Base-by-base conservation (phyloP, 2,888 invertebrate genomes). In the Timandra comae region DNA sequence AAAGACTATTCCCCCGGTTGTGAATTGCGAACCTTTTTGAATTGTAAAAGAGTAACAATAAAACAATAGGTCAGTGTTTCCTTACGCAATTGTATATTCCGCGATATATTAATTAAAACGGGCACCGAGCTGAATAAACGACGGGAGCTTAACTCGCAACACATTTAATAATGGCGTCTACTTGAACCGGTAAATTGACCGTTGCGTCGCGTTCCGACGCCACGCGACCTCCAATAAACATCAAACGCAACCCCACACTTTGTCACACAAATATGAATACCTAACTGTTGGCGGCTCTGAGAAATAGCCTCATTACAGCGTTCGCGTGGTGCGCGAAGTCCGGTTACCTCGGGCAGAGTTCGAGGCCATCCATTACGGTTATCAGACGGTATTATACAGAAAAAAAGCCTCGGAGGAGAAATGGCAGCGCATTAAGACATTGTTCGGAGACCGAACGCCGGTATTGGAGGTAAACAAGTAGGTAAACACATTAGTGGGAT, bases 401-500 rank as follows among this genome's bases (percentile, higher is more conserved):
- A 66, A 64, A n/a, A 64, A 53, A 35, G 41, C 36, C 38, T 48
- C 45, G 45, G 39, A 43, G 54, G 63, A 68, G 66, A 63, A 67
- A 73, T 69, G 63, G 62, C 33, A 29, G 47, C n/a, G n/a, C 53
- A 65, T 71, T 63, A 70, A 56, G 67, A 63, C 63, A 55, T 66
- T 61, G 57, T 63, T 60, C 57, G 48, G 62, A 63, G 65, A 66
- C 63, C 65, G 67, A 62, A 59, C 51, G 45, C 52, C 56, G 52
- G 60, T 57, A 59, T 56, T 52, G 55, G 54, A 68, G 67, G 72
- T 64, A 69, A 70, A 64, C 72, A 70, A 58, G 52, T 53, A 63
- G 66, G 73, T 73, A 76, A 78, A 75, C 72, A 77, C 79, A 80
- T 80, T 77, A 80, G 68, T 39, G 53, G 61, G 68, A 78, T 78